Evolutionary conservation across 2,113 vertebrate genomes (phyloP), one percentile per base, ranked within the genome.

Genomic region (Miniopterus natalensis): DNA sequence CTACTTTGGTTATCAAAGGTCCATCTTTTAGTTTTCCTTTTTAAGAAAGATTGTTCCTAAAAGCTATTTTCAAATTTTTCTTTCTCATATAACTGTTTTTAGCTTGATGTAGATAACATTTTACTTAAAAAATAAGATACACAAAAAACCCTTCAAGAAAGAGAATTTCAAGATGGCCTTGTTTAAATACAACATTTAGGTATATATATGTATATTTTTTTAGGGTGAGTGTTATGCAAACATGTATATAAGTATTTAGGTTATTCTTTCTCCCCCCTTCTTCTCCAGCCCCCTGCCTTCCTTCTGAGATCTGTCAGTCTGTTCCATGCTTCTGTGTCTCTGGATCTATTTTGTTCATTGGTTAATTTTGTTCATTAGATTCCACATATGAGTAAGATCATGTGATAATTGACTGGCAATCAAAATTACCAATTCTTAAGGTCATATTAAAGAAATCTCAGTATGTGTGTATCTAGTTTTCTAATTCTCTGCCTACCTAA

Each of bases 51-150:
- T 45, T 73, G 1, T 68, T 74, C 7, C 9, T 74, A 90, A 65
- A 45, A 51, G 47, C 40, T 84, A 75, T 42, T 61, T 25, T 88
- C 17, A 47, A 36, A 0, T 87, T 89, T 88, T 92, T 65, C 78
- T 89, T 65, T 83, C 53, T 90, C 59, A 66, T 45, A 31, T 11
- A 75, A 29, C 20, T 49, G 14, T 40, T 93, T 93, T 83, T 31
- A 40, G 2, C 11, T 73, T 61, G 36, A 29, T 45, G 66, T 55
- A 87, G 3, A 9, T 68, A 95, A 13, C 1, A 8, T 74, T 92
- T 87, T 70, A 68, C n/a, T 83, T 65, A 5, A 45, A 86, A 96
- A 42, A 78, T 31, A 84, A 87, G 87, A 71, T 65, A 4, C 13
- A 70, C 25, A n/a, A 47, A 92, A 57, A 6, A 4, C 5, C 3